Percentiles rank a stretch among this genome's conserved stretches.
phyloP scores from a whole-genome alignment of 2,797 vertebrate species.

The Protosalanx chinensis region DNA sequence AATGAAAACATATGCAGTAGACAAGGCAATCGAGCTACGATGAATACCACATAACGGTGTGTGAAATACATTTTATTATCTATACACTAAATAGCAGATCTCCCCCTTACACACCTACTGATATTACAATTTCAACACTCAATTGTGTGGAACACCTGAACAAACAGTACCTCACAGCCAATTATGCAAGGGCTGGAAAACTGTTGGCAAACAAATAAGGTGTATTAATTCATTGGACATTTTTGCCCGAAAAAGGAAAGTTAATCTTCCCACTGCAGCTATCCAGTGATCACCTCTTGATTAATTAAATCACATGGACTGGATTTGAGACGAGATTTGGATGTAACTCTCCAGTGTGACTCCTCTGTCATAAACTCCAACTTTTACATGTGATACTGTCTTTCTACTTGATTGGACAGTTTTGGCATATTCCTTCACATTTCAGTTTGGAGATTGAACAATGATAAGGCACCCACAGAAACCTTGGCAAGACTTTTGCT shows the following conservation, averaged over 20 bases:
- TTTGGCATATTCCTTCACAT: conserved; percentile 53
- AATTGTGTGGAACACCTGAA: conserved; percentile 79
- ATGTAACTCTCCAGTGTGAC: conserved; percentile 59
- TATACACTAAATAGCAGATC: conserved; percentile 47
- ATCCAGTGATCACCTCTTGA: conserved; percentile 52
- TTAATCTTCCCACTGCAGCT: conserved; percentile 19
- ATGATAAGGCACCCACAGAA: conserved; percentile 65
- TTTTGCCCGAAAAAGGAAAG: conserved; percentile 57
- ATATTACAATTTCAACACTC: conserved; percentile 73
- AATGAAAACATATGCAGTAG: conserved; percentile 49
- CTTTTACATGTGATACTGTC: neutral
- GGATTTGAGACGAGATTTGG: conserved; percentile 47
- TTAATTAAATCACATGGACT: conserved; percentile 69
- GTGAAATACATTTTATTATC: conserved; percentile 61
- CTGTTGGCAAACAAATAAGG: conserved; percentile 74
- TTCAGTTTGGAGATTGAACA: conserved; percentile 66
- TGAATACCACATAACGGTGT: conserved; percentile 53
- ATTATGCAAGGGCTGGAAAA: conserved; percentile 72
- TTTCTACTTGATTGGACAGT: neutral
- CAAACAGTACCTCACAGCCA: conserved; percentile 77
- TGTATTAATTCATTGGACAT: conserved; percentile 75
- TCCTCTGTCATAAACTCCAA: conserved; percentile 21
- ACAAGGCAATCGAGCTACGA: conserved; percentile 58
- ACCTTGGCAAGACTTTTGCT: conserved; percentile 70
- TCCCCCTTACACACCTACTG: conserved; percentile 62